Base-by-base conservation (phyloP, 2,888 invertebrate genomes). In the Sphaerophoria rueppellii region DNA sequence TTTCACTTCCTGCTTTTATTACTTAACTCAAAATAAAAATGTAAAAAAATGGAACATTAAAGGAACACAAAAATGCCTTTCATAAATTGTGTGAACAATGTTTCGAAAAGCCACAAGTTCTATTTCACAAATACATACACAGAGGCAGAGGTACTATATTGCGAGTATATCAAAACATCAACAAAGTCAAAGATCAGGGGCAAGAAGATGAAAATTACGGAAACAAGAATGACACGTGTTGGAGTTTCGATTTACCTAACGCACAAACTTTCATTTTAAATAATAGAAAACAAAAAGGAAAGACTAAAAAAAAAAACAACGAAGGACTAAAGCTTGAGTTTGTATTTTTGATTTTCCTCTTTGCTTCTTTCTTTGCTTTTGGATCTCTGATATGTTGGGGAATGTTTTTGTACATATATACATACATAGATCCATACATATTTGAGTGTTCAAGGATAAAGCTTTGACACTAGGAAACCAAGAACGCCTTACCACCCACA, bases 181-280 rank as follows among this genome's bases (percentile, higher is more conserved):
- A 43, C 7, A 43, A 43, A 24, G 1, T 9, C 46, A 11, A 65
- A 52, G 6, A 67, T 6, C 24, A 32, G 16, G 54, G 40, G 2
- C 11, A 24, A 52, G 63, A 37, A 16, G 70, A 57, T 50, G 32
- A 60, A 24, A 24, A 24, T 24, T 24, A 24, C 24, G 24, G 74
- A 83, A 80, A 72, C 57, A 43, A 83, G 69, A 76, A 34, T 75
- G 83, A 80, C 83, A 83, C 83, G 83, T 83, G 83, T 75, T 75
- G 83, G 71, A 75, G 83, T 72, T 72, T 43, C 72, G 58, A 58
- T 60, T 65, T 16, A 58, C 54, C 55, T 37, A 6, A 76, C 67
- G 37, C 35, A 63, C 40, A 60, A 16, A 52, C 34, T 6, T 58
- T 60, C 14, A 76, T 2, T 58, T 24, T 24, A 24, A 24, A 24